phyloP scores from a whole-genome alignment of 2,113 vertebrate genomes.

The Garra rufa region DNA sequence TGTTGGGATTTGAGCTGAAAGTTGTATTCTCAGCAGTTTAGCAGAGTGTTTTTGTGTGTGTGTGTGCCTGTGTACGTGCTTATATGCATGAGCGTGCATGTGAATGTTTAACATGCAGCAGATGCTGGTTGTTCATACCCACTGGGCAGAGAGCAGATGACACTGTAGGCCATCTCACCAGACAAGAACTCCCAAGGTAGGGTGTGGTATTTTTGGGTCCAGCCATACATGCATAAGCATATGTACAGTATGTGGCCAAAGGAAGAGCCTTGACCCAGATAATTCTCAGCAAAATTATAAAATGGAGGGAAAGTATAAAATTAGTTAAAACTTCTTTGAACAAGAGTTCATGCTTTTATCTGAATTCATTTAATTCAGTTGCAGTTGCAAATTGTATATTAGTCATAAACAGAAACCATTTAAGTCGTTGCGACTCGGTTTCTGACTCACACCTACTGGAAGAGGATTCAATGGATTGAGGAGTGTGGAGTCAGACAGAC shows the following conservation, averaged over 20 bases:
- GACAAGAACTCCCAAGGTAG: slow-evolving; percentile 35
- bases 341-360: background rate
- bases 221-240: slow-evolving; percentile 19
- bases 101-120: slow-evolving; percentile 45
- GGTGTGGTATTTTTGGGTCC: slow-evolving; percentile 36
- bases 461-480: slow-evolving; percentile 10
- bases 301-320: background rate
- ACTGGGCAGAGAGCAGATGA: slow-evolving; percentile 49
- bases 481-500: background rate
- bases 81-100: slow-evolving; percentile 22
- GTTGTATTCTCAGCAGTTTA: slow-evolving; percentile 3
- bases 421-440: background rate
- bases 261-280: slow-evolving; percentile 16
- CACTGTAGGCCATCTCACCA: slow-evolving; percentile 39
- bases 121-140: slow-evolving; percentile 45
- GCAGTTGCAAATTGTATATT: background rate
- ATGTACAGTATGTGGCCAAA: background rate
- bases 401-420: background rate
- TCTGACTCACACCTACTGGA: background rate
- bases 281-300: background rate
- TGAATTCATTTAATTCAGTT: background rate
- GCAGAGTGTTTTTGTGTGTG: background rate
- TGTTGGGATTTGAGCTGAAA: background rate
- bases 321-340: too few relatives aligned
- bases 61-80: slow-evolving; percentile 16